Evolutionary conservation across 1,140 invertebrate species (phyloP), one percentile per base, ranked within the genome.

Genomic region (Mesaphorura yosii): DNA sequence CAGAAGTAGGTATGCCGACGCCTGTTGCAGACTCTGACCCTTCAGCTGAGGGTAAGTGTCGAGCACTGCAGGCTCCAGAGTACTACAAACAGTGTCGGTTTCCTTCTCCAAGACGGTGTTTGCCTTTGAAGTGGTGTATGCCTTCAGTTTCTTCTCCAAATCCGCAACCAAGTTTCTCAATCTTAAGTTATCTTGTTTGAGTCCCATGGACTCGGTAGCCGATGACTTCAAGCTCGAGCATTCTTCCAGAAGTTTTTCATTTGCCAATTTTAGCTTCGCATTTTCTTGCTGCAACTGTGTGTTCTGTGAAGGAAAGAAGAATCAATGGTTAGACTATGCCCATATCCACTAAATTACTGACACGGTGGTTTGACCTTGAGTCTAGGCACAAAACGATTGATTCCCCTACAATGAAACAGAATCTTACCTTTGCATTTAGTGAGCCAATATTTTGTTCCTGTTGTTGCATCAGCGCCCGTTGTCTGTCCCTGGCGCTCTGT

Each of bases 21-120:
- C 42, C 41, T 53, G 47, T 26, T 49, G 54, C 28, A 51, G 39
- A 19, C 55, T 55, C 44, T 42, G 54, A 55, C 55, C 60, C 60
- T 63, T 63, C 60, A 22, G 60, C 60, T 54, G 60, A 63, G 60
- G 60, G 55, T 48, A 39, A 57, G 48, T 52, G 51, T 46, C 48
- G 57, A 48, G 60, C 60, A 59, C 60, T 50, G 60, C 60, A 55
- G 60, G 60, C 60, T 63, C 57, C 48, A 37, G 54, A 48, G 48
- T 31, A 53, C 39, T 37, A 29, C 47, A 37, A 47, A 26, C 19
- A 15, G 10, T 50, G 14, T 42, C 42, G 5, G 3, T 27, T 48
- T 42, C 23, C 39, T 34, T 5, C 25, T 23, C 20, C n/a, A 48
- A 44, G 50, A 23, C n/a, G 17, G 41, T 15, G 40, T 12, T 38